Base-by-base conservation (phyloP, 2,888 invertebrate species). In the Agriotes lineatus region DNA sequence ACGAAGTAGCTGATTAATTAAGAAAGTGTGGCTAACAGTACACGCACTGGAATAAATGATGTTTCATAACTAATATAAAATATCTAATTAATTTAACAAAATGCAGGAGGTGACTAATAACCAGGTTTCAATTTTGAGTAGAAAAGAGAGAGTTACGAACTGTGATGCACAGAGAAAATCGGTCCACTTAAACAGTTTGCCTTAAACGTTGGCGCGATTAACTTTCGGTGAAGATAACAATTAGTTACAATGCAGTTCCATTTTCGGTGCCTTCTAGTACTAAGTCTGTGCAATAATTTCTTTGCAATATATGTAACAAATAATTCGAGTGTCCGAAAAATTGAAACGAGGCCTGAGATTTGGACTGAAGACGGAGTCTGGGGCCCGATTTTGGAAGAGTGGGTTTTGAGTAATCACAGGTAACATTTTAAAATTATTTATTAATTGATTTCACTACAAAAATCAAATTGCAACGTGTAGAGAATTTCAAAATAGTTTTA, bases 301-400 rank as follows among this genome's bases (percentile, higher is more conserved):
- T 25, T 77, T 1, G 79, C 80, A 22, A 82, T 83, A 69, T 74
- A 72, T 48, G 78, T 79, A 20, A 59, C 63, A 5, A 73, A 69
- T 30, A 60, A 44, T 39, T 16, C 63, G 7, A 69, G 44, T 48
- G 61, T 60, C 45, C 70, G 72, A 50, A 72, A 72, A 54, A 71
- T 65, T 48, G 74, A 74, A 39, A 70, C 75, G 16, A 79, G 79
- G 73, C 76, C 79, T 1, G 76, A 77, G 0, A 71, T 77, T 50
- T 78, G 79, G 75, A 78, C 78, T 5, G 81, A 80, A 65, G 72
- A 79, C 7, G 88, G 87, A 0, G 86, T 88, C 52, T 91, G 90
- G 90, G 86, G 89, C 72, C 84, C 86, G 16, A 82, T 89, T 77
- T 84, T 91, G 48, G 90, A 90, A 83, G 88, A 91, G 76, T 91